Evolutionary conservation across 2,888 invertebrate species (phyloP), one percentile per base, ranked within the genome.

Genomic region (Girardia tigrina): DNA sequence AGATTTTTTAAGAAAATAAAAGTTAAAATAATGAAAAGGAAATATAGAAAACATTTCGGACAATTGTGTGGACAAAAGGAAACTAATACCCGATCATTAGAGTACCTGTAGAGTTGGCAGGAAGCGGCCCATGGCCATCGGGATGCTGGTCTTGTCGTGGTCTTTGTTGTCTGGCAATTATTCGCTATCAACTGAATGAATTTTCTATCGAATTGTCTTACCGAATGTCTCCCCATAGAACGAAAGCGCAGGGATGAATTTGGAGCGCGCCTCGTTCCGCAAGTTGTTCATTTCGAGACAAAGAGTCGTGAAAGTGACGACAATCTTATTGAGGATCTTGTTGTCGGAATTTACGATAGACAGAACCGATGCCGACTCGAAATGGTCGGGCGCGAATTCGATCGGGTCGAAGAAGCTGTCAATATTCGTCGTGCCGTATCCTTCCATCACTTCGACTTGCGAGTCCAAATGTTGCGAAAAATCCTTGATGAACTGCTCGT

Each of bases 221-320:
- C 56, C 23, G 23, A 4, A 8, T 56, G 20, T 23, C 23, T 56
- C 56, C n/a, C 56, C 56, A n/a, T 56, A 56, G 23, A 56, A 56
- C 23, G 56, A 56, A n/a, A 56, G n/a, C n/a, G 56, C 56, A 20
- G 56, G 56, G 23, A 56, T 56, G 23, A 56, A 56, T 56, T 56
- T 56, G 23, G 4, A 12, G 4, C 56, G 56, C 2, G 56, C 56
- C 23, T 56, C 56, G 4, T 56, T 56, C n/a, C 20, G 23, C n/a
- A 56, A 56, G 23, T 56, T 56, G 23, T 56, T 56, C 56, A 56
- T 56, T 56, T 56, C 56, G n/a, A 23, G n/a, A n/a, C 56, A 56
- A 56, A 56, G n/a, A 20, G 56, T 56, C n/a, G 56, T 23, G 20
- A 56, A 16, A 8, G 56, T 56, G n/a, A 56, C 56, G 23, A 56